These are phyloP conservation scores for Helarctos malayanus DNA, from an alignment of 2,797 vertebrate genomes.

Conservation along the genomic window DNA sequence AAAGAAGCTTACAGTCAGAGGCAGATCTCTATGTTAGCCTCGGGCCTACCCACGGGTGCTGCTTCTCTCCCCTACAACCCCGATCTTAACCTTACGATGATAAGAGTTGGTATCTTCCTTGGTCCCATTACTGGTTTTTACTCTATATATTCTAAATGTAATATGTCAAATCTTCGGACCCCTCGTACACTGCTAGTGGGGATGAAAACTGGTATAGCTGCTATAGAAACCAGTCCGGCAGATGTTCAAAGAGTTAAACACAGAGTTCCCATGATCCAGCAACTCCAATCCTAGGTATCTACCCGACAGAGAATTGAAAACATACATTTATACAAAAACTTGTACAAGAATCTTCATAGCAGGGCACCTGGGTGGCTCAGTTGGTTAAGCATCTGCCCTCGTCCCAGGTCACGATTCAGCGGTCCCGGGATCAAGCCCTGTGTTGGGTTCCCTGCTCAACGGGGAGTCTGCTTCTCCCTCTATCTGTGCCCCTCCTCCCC, in stretches of 20 bases:
- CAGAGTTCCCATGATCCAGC: too few relatives aligned
- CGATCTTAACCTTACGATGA: accelerated
- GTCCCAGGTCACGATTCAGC: not conserved
- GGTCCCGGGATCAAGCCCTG: not conserved
- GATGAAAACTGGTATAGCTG: not conserved
- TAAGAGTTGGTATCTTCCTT: accelerated
- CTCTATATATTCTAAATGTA: not conserved
- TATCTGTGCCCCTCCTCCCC: not conserved
- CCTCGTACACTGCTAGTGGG: not conserved
- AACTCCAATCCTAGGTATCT: not conserved
- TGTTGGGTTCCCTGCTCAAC: not conserved
- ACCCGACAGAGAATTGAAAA: not conserved
- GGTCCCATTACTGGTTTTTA: not conserved
- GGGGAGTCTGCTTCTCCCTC: not conserved
- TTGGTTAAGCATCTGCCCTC: not conserved
- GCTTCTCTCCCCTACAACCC: too few relatives aligned
- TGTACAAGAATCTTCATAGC: not conserved
- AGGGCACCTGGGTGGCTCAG: not conserved
- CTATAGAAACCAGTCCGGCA: not conserved
- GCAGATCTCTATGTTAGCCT: not conserved
- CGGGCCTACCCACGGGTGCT: accelerated
- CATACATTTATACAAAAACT: not conserved
- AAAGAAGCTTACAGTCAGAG: not conserved
- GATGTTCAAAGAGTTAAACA: not conserved
- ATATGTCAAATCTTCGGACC: accelerated